A percentile compares a stretch with the other conserved stretches of the same genome.
These are phyloP conservation scores for Archips xylosteana DNA, from an alignment of 2,888 invertebrate genomes.

Conservation along the genomic window DNA sequence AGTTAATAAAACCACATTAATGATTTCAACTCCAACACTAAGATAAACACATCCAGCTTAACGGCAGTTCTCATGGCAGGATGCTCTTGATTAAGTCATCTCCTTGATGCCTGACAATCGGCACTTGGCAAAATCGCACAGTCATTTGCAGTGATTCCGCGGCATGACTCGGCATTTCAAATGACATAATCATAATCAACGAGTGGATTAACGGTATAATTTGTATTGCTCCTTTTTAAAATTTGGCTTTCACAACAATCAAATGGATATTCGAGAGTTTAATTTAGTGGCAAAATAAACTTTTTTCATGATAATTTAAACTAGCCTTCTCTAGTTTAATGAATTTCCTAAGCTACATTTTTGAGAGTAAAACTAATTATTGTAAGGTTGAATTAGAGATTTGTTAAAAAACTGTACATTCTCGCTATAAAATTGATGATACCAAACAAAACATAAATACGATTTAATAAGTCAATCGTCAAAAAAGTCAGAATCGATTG, in stretches of 20 bases:
- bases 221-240: slow-evolving; percentile 9
- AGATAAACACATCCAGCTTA: slow-evolving; percentile 16
- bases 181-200: slow-evolving; percentile 31
- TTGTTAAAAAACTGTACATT: slow-evolving; percentile 10
- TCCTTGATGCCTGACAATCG: slow-evolving; percentile 57
- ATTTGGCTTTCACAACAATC: background rate
- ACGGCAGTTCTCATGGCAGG: slow-evolving; percentile 44
- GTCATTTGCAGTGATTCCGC: slow-evolving; percentile 36
- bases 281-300: too few relatives aligned
- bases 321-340: too few relatives aligned
- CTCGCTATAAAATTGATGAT: slow-evolving; percentile 35
- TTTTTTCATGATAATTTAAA: too few relatives aligned
- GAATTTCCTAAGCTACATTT: too few relatives aligned
- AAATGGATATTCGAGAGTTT: background rate
- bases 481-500: slow-evolving; percentile 68
- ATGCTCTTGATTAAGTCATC: slow-evolving; percentile 72
- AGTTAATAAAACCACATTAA: background rate
- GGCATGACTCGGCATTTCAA: slow-evolving; percentile 22
- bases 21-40: background rate
- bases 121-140: slow-evolving; percentile 45
- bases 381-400: background rate
- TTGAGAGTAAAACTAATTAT: too few relatives aligned
- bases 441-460: slow-evolving; percentile 44
- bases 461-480: slow-evolving; percentile 56
- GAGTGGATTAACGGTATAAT: slow-evolving; percentile 30